These are phyloP conservation scores for Hesperophylax magnus DNA, from an alignment of 1,140 invertebrate species.

Conservation along the genomic window DNA sequence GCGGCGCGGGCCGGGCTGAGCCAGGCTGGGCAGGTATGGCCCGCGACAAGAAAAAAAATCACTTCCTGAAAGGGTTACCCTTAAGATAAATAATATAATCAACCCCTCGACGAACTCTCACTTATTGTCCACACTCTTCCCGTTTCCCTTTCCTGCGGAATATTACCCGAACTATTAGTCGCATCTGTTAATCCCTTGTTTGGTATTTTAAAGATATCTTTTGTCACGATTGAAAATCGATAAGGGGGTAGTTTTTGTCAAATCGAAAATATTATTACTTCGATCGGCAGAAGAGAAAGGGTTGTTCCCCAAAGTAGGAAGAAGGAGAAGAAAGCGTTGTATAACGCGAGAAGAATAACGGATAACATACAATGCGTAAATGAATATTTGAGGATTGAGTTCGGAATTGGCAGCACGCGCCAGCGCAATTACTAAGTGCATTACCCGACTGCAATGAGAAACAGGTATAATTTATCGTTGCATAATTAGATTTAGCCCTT, in stretches of 20 bases:
- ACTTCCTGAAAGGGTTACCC: conserved; percentile 38
- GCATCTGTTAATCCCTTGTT: conserved; percentile 45
- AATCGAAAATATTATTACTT: conserved; percentile 25
- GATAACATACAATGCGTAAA: conserved; percentile 49
- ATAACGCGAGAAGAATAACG: conserved; percentile 22
- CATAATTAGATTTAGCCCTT: too few relatives aligned
- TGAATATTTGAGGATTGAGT: conserved; percentile 50
- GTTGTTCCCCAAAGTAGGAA: conserved; percentile 22
- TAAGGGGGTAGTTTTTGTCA: conserved; percentile 36
- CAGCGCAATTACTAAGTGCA: conserved; percentile 39
- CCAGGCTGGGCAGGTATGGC: conserved; percentile 7
- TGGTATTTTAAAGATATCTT: conserved; percentile 45
- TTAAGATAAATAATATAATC: conserved; percentile 45
- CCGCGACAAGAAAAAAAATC: conserved; percentile 53
- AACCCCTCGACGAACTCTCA: conserved; percentile 32
- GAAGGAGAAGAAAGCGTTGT: conserved; percentile 22
- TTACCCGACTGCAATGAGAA: conserved; percentile 17
- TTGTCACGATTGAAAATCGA: conserved; percentile 26
- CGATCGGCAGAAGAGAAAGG: conserved; percentile 33
- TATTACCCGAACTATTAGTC: conserved; percentile 11
- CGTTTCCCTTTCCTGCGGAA: conserved; percentile 27
- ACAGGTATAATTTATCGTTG: neutral
- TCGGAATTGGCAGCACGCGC: conserved; percentile 53
- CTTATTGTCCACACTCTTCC: conserved; percentile 21
- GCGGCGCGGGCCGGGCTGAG: conserved; percentile 14